Evolutionary conservation across 2,113 vertebrate genomes (phyloP).

Genomic region (Gadus chalcogrammus): DNA sequence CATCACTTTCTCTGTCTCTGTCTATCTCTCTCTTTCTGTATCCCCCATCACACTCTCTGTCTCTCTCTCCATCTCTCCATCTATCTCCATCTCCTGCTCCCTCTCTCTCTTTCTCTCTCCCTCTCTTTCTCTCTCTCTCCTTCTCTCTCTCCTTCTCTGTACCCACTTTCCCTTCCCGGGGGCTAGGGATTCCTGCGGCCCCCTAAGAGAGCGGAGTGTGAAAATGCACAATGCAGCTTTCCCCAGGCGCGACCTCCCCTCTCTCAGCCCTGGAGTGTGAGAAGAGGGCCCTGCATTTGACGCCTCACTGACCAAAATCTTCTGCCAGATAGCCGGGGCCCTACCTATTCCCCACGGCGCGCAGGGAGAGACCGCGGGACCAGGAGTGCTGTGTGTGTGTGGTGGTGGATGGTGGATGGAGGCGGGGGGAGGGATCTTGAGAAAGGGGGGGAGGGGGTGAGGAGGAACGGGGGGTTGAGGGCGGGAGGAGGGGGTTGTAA

Average conservation of each 20-base stretch:
- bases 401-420: neutral
- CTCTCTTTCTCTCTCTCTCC: neutral
- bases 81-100: neutral
- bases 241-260: conserved; percentile 39
- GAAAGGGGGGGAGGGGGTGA: conserved; percentile 62
- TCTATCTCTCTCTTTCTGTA: too few relatives aligned
- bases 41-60: too few relatives aligned
- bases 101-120: conserved; percentile 33
- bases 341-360: conserved; percentile 80
- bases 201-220: conserved; percentile 73
- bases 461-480: conserved; percentile 54
- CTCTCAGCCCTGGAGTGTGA: conserved; percentile 65
- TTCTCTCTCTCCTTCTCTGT: conserved; percentile 43
- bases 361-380: conserved; percentile 66
- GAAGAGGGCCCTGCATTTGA: conserved; percentile 82
- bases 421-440: neutral
- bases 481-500: conserved; percentile 79
- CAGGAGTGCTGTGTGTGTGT: conserved; percentile 69
- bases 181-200: conserved; percentile 61
- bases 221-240: conserved; percentile 75
- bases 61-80: too few relatives aligned
- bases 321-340: conserved; percentile 74
- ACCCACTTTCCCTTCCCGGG: conserved; percentile 56
- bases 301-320: conserved; percentile 85
- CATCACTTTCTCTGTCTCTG: too few relatives aligned